Percentiles rank a stretch among this genome's conserved stretches.
These are phyloP conservation scores for Plagodis dolabraria DNA, from an alignment of 2,888 invertebrate species.

Conservation along the genomic window DNA sequence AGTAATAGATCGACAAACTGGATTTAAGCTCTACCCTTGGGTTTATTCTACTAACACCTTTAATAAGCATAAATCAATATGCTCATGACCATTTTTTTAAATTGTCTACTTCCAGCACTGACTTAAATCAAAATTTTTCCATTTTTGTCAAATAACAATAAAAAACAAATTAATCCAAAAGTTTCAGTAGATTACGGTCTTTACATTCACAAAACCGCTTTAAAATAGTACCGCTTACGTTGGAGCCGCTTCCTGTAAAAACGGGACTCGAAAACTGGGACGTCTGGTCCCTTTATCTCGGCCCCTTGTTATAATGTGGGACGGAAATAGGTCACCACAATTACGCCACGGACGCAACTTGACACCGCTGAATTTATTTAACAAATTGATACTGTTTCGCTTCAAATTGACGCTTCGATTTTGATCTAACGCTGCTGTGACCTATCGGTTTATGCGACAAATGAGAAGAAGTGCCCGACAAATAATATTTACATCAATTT, in stretches of 20 bases:
- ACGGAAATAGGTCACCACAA: slow-evolving; percentile 67
- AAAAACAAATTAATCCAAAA: slow-evolving; percentile 7
- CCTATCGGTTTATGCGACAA: not conserved
- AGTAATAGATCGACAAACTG: too few relatives aligned
- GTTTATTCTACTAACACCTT: too few relatives aligned
- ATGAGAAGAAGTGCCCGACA: not conserved
- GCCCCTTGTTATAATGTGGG: slow-evolving; percentile 43
- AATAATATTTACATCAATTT: too few relatives aligned
- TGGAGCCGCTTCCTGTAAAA: slow-evolving; percentile 33
- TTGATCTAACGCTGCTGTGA: slow-evolving; percentile 6
- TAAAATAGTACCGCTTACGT: slow-evolving; percentile 10
- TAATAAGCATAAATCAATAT: too few relatives aligned
- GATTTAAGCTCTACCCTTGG: too few relatives aligned
- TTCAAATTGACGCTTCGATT: slow-evolving; percentile 12
- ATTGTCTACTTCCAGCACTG: too few relatives aligned
- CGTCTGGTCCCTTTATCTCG: slow-evolving; percentile 38
- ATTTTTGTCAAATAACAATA: not conserved
- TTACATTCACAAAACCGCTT: slow-evolving; percentile 9
- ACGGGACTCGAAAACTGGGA: slow-evolving; percentile 28
- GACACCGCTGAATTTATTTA: slow-evolving; percentile 64
- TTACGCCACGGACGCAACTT: slow-evolving; percentile 60
- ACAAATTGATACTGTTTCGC: slow-evolving; percentile 61
- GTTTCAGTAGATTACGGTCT: slow-evolving; percentile 13
- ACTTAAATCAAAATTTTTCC: too few relatives aligned
- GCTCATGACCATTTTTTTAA: too few relatives aligned